Percentiles rank a stretch among this genome's conserved stretches.
phyloP scores from a whole-genome alignment of 2,888 invertebrate genomes.

The Lottia gigantea region DNA sequence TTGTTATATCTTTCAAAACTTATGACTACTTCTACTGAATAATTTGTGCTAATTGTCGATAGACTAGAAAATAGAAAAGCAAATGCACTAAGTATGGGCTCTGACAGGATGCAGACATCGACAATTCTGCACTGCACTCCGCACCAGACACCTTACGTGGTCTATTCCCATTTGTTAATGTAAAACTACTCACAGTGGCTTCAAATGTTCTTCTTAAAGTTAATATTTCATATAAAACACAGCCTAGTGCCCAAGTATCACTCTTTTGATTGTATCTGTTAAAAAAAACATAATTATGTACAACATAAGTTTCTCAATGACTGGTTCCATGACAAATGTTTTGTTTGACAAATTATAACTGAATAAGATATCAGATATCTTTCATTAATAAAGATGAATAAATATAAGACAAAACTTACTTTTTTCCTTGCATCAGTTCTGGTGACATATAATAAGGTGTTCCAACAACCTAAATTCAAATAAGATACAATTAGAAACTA shows the following conservation, averaged over 20 bases:
- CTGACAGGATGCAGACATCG: too few relatives aligned
- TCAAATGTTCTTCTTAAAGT: conserved; percentile 64
- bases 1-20: too few relatives aligned
- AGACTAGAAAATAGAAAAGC: too few relatives aligned
- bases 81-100: too few relatives aligned
- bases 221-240: conserved; percentile 65
- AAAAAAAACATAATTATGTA: conserved; percentile 13
- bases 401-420: conserved; percentile 43
- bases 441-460: conserved; percentile 69
- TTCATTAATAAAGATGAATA: too few relatives aligned
- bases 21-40: too few relatives aligned
- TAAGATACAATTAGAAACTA: background rate
- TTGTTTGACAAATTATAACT: background rate
- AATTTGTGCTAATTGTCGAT: too few relatives aligned
- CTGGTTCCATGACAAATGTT: background rate
- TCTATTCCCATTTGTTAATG: too few relatives aligned
- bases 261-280: conserved; percentile 64
- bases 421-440: conserved; percentile 65
- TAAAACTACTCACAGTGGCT: conserved; percentile 59
- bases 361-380: background rate
- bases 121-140: too few relatives aligned
- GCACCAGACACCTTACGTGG: too few relatives aligned
- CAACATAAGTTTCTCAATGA: background rate
- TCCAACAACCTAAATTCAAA: conserved; percentile 59
- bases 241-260: conserved; percentile 67